Evolutionary conservation across 2,888 invertebrate genomes (phyloP).

Genomic region (Conus canariensis): DNA sequence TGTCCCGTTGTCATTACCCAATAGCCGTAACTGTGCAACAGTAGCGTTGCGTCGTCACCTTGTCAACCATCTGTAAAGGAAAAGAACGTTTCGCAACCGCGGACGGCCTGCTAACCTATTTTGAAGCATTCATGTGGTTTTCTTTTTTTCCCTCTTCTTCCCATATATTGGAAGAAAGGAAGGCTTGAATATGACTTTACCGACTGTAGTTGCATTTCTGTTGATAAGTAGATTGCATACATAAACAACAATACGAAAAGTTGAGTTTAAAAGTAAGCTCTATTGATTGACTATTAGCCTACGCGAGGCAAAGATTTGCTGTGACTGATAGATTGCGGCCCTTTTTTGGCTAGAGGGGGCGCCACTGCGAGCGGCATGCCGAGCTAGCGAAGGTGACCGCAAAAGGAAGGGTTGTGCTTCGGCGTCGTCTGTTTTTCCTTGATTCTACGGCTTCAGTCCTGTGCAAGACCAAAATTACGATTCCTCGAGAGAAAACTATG

Average conservation of each 20-base stretch:
- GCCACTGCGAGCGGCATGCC: constrained; percentile 8
- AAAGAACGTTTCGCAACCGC: too few species aligned
- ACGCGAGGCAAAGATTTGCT: too few species aligned
- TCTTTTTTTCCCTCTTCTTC: too few species aligned
- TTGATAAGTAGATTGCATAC: neutral
- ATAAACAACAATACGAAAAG: too few species aligned
- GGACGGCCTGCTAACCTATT: too few species aligned
- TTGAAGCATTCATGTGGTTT: too few species aligned
- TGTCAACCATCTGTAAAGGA: neutral
- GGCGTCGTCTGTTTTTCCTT: neutral
- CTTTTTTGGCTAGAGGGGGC: neutral
- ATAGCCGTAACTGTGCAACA: too few species aligned
- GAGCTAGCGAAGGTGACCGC: constrained; percentile 40
- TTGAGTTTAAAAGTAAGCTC: too few species aligned
- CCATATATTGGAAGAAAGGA: neutral
- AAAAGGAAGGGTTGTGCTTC: too few species aligned
- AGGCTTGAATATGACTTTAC: neutral
- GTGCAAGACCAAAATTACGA: neutral
- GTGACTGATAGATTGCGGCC: neutral
- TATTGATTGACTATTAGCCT: too few species aligned
- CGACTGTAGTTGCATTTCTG: neutral
- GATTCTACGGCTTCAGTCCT: neutral
- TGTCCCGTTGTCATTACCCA: too few species aligned
- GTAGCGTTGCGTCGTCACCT: neutral
- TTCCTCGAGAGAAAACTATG: neutral